Evolutionary conservation across 2,888 invertebrate genomes (phyloP), one percentile per base, ranked within the genome.

Genomic region (Dendrolimus pini): DNA sequence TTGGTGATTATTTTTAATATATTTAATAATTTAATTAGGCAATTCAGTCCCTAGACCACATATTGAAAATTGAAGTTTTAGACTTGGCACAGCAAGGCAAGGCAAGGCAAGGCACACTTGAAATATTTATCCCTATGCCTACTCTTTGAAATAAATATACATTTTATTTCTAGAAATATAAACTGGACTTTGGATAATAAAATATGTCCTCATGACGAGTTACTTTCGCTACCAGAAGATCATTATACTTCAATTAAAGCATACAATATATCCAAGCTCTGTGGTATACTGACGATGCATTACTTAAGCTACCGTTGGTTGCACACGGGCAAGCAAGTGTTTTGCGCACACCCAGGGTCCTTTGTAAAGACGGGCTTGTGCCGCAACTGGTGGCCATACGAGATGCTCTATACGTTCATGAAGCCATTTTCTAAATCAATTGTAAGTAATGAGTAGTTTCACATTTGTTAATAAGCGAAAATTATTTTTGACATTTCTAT

Each of bases 341-440:
- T 96, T 75, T 93, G 95, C 55, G 90, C 97, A 7, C 97, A 98
- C 83, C 98, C 98, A 1, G 98, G 98, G 10, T 97, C 98, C 71
- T 93, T 99, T 92, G 95, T 99, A 9, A 95, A 93, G 60, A 94
- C 97, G 0, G 88, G 93, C 57, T 60, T 98, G 52, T 90, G 94
- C 41, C 92, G 96, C 41, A 93, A 97, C 81, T 98, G 97, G 94
- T 98, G 97, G 96, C 75, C 95, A 6, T 96, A 95, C 72, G 92
- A 95, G 65, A 67, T 95, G 1, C 77, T 97, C 0, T 98, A 96
- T 77, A 92, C 93, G 7, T 54, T 96, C 0, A 96, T 95, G 65
- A 89, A 95, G 62, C 98, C 98, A 3, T 99, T 99, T 81, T 96
- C 97, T 7, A 99, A 99, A 84, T 95, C 96, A 30, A 81, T 98